phyloP scores from a whole-genome alignment of 2,888 invertebrate genomes.

The Copidosoma aretas region DNA sequence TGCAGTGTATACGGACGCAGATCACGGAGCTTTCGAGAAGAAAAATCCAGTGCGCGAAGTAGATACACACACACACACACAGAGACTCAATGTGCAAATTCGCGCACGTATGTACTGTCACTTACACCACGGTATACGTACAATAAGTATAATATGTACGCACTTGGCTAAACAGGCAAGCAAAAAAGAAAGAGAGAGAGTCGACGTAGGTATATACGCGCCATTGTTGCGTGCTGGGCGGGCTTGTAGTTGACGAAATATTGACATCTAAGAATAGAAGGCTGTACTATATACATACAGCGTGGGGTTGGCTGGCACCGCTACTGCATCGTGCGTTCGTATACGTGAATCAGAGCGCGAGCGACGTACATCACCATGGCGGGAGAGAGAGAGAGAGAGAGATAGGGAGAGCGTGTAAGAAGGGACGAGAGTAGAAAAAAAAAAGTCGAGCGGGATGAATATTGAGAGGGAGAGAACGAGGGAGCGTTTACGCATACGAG shows the following conservation, averaged over 20 bases:
- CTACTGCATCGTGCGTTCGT: too few species aligned
- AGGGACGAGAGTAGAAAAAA: conserved; percentile 7
- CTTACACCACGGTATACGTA: background rate
- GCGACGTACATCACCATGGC: background rate
- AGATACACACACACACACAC: too few species aligned
- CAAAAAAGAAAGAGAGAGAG: background rate
- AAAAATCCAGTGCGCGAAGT: background rate
- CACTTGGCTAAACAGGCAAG: conserved; percentile 4
- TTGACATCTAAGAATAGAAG: conserved; percentile 61
- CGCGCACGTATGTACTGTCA: conserved; percentile 26
- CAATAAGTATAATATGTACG: too few species aligned
- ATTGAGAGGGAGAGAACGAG: conserved; percentile 11
- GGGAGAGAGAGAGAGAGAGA: conserved; percentile 39
- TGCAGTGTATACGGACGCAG: background rate
- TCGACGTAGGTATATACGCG: background rate
- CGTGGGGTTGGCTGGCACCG: too few species aligned
- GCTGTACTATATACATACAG: too few species aligned
- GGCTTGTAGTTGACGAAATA: conserved; percentile 60
- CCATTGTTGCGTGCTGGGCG: conserved; percentile 54
- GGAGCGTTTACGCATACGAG: conserved; percentile 16
- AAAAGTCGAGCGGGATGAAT: conserved; percentile 51
- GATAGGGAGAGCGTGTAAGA: conserved; percentile 12
- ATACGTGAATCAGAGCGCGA: too few species aligned
- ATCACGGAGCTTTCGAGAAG: conserved; percentile 1
- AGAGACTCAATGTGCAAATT: background rate